Evolutionary conservation across 2,888 invertebrate species (phyloP).

Genomic region (Drosophila testacea): DNA sequence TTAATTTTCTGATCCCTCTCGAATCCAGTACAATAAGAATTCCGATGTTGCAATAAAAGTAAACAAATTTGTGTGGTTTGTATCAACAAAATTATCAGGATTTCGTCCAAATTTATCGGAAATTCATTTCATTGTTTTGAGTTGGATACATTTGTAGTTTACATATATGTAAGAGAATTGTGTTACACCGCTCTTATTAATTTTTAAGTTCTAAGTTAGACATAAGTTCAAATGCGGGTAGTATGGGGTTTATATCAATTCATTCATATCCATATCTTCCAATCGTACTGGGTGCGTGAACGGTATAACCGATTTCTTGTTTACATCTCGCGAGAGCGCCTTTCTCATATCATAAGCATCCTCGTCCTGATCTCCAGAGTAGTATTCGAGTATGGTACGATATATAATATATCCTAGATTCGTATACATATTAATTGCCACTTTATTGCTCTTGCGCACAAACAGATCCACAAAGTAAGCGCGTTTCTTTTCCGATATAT

Average conservation of each 20-base stretch:
- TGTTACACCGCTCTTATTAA: no score
- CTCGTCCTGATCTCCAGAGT: constrained; percentile 99
- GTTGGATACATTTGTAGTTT: no score
- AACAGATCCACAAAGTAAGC: constrained; percentile 99
- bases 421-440: constrained; percentile 99
- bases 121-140: no score
- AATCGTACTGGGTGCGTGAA: constrained; percentile 96
- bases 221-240: constrained; percentile 71
- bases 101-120: no score
- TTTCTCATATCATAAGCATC: constrained; percentile 99
- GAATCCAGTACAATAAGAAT: no score
- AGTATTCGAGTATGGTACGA: constrained; percentile 98
- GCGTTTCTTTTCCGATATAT: constrained; percentile 98
- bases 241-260: constrained; percentile 68
- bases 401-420: constrained; percentile 98
- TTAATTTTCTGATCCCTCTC: no score
- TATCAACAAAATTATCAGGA: no score
- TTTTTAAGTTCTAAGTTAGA: constrained; percentile 57
- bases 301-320: constrained; percentile 96
- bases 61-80: no score
- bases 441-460: constrained; percentile 98
- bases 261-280: constrained; percentile 95
- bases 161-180: no score
- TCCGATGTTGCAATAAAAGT: no score
- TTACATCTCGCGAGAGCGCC: constrained; percentile 96